A percentile compares a stretch with the other conserved stretches of the same genome.
Conservation (phyloP, 2,113 vertebrate species). For the Henicopernis longicauda region DNA sequence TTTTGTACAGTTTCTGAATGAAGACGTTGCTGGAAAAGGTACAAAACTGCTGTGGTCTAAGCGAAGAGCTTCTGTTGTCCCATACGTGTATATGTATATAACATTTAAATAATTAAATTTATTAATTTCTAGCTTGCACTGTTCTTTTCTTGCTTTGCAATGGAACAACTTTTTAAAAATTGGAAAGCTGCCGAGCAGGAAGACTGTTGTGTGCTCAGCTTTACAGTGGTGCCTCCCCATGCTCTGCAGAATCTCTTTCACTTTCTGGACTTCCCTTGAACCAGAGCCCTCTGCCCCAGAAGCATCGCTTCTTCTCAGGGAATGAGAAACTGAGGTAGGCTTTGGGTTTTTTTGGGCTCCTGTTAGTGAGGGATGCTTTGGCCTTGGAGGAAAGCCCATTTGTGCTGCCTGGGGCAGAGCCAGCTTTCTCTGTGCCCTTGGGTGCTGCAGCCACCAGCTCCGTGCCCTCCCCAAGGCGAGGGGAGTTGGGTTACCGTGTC, state of each 20-base stretch:
- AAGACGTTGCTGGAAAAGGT: accelerated
- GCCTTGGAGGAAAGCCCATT: neutral
- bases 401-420: neutral
- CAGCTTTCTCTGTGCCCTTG: neutral
- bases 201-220: neutral
- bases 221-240: accelerated
- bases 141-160: neutral
- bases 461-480: neutral
- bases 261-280: neutral
- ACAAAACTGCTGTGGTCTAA: neutral
- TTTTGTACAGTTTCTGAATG: neutral
- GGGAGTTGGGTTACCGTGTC: neutral
- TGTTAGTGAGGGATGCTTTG: neutral
- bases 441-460: neutral
- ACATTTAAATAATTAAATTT: neutral
- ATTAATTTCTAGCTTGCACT: neutral
- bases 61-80: neutral
- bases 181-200: neutral
- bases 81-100: accelerated
- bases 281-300: neutral
- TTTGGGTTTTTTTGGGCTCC: neutral
- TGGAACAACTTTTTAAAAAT: neutral
- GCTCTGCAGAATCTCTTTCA: neutral
- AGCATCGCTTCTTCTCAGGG: neutral
- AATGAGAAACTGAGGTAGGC: neutral